Evolutionary conservation across 2,888 invertebrate genomes (phyloP).

Genomic region (Aproaerema taeniolella): DNA sequence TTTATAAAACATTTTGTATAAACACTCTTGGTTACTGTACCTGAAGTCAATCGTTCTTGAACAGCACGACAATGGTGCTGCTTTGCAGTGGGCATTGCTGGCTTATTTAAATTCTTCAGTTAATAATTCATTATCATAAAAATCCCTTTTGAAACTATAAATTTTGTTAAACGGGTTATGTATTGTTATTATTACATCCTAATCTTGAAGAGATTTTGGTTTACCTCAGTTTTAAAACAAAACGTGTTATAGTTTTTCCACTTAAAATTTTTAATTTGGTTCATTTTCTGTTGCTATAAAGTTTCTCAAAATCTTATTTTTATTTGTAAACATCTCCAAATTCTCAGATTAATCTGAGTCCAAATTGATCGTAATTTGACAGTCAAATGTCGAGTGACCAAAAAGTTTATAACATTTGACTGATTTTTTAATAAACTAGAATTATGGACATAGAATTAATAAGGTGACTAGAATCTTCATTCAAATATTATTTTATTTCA

Average conservation of each 20-base stretch:
- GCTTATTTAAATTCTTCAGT: not conserved
- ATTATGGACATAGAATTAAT: no score
- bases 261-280: slow-evolving; percentile 3
- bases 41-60: slow-evolving; percentile 22
- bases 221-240: slow-evolving; percentile 35
- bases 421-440: no score
- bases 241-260: slow-evolving; percentile 35
- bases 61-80: slow-evolving; percentile 12
- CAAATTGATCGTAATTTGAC: no score
- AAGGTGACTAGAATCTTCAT: no score
- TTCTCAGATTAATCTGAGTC: no score
- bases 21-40: slow-evolving; percentile 40
- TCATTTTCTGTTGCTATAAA: no score
- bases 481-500: no score
- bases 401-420: no score
- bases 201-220: slow-evolving; percentile 5
- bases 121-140: not conserved
- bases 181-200: not conserved
- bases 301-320: no score
- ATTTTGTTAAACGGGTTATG: no score
- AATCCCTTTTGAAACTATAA: not conserved
- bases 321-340: no score
- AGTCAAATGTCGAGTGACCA: no score
- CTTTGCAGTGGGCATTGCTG: slow-evolving; percentile 16
- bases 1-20: slow-evolving; percentile 51